Evolutionary conservation across 1,140 invertebrate genomes (phyloP).

Genomic region (Drosophila rhopaloa): DNA sequence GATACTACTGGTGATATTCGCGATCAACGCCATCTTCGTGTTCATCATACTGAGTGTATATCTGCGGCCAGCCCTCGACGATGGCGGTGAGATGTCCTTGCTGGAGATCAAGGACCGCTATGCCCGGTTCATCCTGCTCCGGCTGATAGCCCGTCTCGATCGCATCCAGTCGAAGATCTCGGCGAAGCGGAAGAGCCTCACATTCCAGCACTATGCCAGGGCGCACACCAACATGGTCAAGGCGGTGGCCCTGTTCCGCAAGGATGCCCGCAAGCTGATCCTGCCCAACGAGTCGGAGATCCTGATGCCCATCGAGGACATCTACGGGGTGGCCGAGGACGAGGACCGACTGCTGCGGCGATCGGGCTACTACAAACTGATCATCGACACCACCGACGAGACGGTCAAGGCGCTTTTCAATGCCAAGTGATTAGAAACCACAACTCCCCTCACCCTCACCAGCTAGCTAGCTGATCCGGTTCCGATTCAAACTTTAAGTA

Average conservation of each 20-base stretch:
- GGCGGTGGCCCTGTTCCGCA: conserved; percentile 75
- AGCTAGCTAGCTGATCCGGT: neutral
- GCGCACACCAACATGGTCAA: conserved; percentile 71
- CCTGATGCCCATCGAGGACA: conserved; percentile 75
- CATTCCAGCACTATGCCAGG: conserved; percentile 51
- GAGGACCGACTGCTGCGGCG: conserved; percentile 61
- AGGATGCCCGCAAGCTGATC: conserved; percentile 75
- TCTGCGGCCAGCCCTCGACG: conserved; percentile 43
- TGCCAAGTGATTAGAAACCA: conserved; percentile 40
- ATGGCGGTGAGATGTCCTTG: conserved; percentile 54
- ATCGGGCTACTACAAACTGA: conserved; percentile 67
- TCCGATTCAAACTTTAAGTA: conserved; percentile 36
- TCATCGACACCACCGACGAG: conserved; percentile 68
- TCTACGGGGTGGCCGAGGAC: conserved; percentile 72
- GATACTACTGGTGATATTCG: conserved; percentile 59
- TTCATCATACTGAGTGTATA: conserved; percentile 59
- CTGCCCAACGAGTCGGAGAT: conserved; percentile 76
- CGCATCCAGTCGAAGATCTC: conserved; percentile 67
- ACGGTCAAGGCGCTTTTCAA: conserved; percentile 69
- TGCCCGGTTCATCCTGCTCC: conserved; percentile 69
- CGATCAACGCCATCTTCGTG: conserved; percentile 62
- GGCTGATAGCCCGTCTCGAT: conserved; percentile 71
- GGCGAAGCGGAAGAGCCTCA: conserved; percentile 47
- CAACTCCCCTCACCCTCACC: neutral
- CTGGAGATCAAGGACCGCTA: conserved; percentile 82